phyloP scores from a whole-genome alignment of 2,113 vertebrate species.

The Dipodomys merriami region DNA sequence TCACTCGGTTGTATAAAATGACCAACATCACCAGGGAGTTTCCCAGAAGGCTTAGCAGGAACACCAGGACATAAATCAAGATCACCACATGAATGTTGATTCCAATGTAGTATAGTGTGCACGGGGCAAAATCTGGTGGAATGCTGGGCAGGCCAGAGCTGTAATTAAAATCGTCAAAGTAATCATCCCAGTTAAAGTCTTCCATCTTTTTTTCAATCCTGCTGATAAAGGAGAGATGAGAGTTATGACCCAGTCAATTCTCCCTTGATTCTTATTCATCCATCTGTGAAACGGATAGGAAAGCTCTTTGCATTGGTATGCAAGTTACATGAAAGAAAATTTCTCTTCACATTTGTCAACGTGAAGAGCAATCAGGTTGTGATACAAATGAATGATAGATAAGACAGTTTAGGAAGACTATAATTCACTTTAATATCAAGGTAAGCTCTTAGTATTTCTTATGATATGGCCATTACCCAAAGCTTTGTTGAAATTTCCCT shows the following conservation, averaged over 20 bases:
- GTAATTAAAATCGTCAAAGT: slow-evolving; percentile 14
- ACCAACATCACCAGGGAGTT: slow-evolving; percentile 91
- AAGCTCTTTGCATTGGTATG: not conserved
- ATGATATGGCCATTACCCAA: not conserved
- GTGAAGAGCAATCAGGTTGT: not conserved
- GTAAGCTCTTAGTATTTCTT: not conserved
- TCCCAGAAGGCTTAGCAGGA: slow-evolving; percentile 89
- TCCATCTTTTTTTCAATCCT: slow-evolving; percentile 2
- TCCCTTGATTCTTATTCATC: not conserved
- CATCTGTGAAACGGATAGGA: not conserved
- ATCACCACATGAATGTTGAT: slow-evolving; percentile 83
- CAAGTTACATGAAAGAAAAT: not conserved
- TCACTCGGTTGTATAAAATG: slow-evolving; percentile 76
- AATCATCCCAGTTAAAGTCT: accelerated
- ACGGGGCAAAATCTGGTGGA: slow-evolving; percentile 64
- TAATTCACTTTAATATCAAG: not conserved
- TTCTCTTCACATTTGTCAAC: not conserved
- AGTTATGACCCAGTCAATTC: slow-evolving; percentile 8
- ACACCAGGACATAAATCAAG: slow-evolving; percentile 86
- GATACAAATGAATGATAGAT: slow-evolving; percentile 3
- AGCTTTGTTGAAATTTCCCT: not conserved
- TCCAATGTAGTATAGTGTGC: slow-evolving; percentile 11
- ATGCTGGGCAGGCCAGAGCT: slow-evolving; percentile 5
- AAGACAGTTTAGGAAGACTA: not conserved
- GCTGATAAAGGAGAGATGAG: slow-evolving; percentile 53